Base-by-base conservation (phyloP, 1,140 invertebrate genomes). In the Copidosoma floridanum region DNA sequence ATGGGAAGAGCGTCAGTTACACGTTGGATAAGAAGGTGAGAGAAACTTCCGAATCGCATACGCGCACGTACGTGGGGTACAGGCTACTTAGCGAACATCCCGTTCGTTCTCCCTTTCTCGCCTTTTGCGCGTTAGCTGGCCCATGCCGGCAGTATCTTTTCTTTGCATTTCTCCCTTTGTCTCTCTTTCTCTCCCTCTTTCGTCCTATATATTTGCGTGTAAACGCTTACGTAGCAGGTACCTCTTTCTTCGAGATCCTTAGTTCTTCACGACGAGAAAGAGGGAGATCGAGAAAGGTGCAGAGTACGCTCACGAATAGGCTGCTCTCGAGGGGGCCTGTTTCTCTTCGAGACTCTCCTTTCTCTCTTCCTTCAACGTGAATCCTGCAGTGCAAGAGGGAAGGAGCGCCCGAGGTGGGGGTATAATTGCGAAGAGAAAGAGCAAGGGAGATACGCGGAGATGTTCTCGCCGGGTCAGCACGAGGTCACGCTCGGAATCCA, bases 401-500 rank as follows among this genome's bases (percentile, higher is more conserved):
- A 12, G 6, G 29, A 6, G 41, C 29, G 29, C 12, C 29, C 12
- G 29, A 12, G 29, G 29, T 6, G 68, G 66, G 69, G 65, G 71
- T 70, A 70, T 73, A 73, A 74, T 74, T 73, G 72, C 70, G 68
- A 64, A 59, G 67, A n/a, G 52, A 53, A 37, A 52, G 64, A 63
- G 71, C 57, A 57, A 64, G 69, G 69, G 69, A 70, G 69, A 71
- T 72, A 67, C 71, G 68, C 70, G 67, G 74, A 76, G 75, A 78
- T 80, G 76, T 78, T 78, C 78, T 74, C 74, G 78, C 67, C 74
- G 68, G 78, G 77, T 80, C 77, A 79, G 73, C 72, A 64, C 64
- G 69, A 71, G 76, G 78, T 79, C 78, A 78, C 73, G 74, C 71
- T 74, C 78, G 78, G 76, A 79, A 79, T 80, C 74, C 78, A 79